These are phyloP conservation scores for Meganola albula DNA, from an alignment of 2,888 invertebrate genomes.

Conservation along the genomic window DNA sequence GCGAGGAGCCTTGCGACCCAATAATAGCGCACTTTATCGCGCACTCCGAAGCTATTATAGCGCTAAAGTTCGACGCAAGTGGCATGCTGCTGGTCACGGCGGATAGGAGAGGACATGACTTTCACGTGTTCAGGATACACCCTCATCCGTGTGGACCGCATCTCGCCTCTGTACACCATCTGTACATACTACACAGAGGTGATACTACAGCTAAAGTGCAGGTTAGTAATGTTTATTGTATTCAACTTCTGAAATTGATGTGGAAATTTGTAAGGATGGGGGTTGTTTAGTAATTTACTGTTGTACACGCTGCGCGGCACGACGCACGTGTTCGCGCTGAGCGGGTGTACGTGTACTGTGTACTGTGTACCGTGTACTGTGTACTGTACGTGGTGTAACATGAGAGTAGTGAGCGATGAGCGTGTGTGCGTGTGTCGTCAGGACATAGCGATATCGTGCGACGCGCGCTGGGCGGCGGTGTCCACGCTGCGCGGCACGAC, in stretches of 20 bases:
- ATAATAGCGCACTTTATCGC: constrained; percentile 93
- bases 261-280: too few relatives aligned
- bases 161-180: constrained; percentile 93
- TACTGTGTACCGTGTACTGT: too few relatives aligned
- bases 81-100: constrained; percentile 94
- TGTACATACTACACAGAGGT: constrained; percentile 96
- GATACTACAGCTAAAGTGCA: constrained; percentile 97
- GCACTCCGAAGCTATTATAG: constrained; percentile 91
- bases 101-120: constrained; percentile 95
- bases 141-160: constrained; percentile 94
- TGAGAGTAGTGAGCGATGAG: too few relatives aligned
- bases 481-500: constrained; percentile 97
- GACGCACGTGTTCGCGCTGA: neutral
- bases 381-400: neutral
- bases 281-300: too few relatives aligned
- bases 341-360: too few relatives aligned
- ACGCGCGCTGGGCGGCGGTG: constrained; percentile 97
- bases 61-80: constrained; percentile 93
- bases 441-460: constrained; percentile 94
- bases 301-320: too few relatives aligned
- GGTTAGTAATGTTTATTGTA: too few relatives aligned
- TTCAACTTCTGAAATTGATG: too few relatives aligned
- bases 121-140: constrained; percentile 96
- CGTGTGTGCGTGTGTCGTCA: too few relatives aligned
- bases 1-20: constrained; percentile 82